Evolutionary conservation across 2,113 vertebrate genomes (phyloP).

Genomic region (Petroica traversi): DNA sequence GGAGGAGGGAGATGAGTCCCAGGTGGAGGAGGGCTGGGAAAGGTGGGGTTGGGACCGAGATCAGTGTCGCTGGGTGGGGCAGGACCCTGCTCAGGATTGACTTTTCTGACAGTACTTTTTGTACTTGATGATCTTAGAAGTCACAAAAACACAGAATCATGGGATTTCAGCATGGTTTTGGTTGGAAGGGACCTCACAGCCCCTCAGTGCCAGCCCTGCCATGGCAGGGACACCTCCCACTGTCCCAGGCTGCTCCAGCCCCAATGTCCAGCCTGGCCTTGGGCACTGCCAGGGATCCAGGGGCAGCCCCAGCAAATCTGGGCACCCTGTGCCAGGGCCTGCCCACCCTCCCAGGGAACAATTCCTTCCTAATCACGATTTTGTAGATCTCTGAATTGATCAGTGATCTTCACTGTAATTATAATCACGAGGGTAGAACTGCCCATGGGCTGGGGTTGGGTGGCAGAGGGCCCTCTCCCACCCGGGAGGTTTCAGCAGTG

Average conservation of each 20-base stretch:
- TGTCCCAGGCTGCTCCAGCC: neutral
- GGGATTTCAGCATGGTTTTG: neutral
- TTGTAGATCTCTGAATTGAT: neutral
- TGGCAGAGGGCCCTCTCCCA: neutral
- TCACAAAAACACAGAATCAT: neutral
- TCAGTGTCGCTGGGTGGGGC: neutral
- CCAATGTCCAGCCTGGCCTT: neutral
- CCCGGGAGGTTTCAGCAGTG: neutral
- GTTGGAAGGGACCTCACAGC: accelerated
- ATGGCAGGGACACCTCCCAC: neutral
- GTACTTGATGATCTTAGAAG: neutral
- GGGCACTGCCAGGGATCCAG: neutral
- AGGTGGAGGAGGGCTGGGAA: neutral
- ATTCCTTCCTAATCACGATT: neutral
- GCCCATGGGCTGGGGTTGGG: accelerated
- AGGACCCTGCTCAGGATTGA: neutral
- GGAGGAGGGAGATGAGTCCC: neutral
- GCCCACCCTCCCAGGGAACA: neutral
- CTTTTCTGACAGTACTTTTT: neutral
- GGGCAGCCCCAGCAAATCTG: neutral
- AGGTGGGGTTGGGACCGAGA: neutral
- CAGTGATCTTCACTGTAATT: accelerated
- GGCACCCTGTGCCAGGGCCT: neutral
- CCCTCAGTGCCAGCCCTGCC: neutral
- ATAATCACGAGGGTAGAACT: accelerated